phyloP scores from a whole-genome alignment of 2,797 vertebrate genomes.

The Lutjanus campechanus region DNA sequence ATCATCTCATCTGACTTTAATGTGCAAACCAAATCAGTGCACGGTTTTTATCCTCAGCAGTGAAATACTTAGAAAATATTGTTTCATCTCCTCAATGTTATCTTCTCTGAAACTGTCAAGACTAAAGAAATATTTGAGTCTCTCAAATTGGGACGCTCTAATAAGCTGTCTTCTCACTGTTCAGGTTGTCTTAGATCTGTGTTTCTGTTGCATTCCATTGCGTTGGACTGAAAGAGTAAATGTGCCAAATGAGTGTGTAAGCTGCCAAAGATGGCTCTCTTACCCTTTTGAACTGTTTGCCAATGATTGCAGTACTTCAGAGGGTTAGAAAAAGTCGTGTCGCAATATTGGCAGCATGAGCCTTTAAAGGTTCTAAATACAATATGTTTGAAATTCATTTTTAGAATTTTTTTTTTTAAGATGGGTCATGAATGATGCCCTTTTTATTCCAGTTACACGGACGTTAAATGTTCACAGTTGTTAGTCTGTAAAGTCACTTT shows the following conservation, averaged over 20 bases:
- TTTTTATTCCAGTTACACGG: constrained; percentile 18
- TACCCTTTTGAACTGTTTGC: constrained; percentile 70
- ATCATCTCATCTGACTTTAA: constrained; percentile 19
- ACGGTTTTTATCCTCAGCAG: neutral
- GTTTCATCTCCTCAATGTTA: constrained; percentile 23
- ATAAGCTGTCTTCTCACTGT: constrained; percentile 28
- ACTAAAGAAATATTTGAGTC: constrained; percentile 26
- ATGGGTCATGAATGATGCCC: constrained; percentile 13
- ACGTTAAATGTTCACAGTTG: constrained; percentile 13
- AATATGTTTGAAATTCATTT: constrained; percentile 29
- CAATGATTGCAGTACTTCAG: constrained; percentile 56
- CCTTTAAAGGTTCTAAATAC: constrained; percentile 42
- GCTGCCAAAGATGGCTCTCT: constrained; percentile 60
- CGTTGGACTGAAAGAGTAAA: constrained; percentile 30
- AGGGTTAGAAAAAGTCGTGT: constrained; percentile 34
- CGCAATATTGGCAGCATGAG: constrained; percentile 29
- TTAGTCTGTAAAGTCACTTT: constrained; percentile 28
- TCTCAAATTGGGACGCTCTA: constrained; percentile 23
- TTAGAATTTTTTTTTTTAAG: constrained; percentile 5
- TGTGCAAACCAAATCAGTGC: constrained; percentile 5
- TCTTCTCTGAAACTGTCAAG: constrained; percentile 14
- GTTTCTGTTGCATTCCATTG: constrained; percentile 36
- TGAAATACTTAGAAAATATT: constrained; percentile 1
- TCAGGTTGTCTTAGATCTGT: constrained; percentile 40
- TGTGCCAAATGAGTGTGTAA: constrained; percentile 51